A percentile compares a stretch with the other conserved stretches of the same genome.
phyloP scores from a whole-genome alignment of 2,797 vertebrate genomes.

The Xiphorhynchus erythropygius region DNA sequence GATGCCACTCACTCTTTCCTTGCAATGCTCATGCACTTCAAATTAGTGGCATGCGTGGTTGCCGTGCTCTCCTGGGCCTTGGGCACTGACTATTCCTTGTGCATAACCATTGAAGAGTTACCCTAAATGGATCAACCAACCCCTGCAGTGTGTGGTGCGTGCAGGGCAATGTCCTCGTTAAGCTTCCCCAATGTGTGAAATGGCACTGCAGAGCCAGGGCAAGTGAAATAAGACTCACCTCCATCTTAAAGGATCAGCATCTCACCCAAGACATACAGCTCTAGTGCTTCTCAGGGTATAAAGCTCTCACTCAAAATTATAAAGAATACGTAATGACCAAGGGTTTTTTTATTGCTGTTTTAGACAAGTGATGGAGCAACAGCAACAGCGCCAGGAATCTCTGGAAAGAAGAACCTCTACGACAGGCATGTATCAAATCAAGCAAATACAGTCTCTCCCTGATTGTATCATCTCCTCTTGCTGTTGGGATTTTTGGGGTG shows the following conservation, averaged over 20 bases:
- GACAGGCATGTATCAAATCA: conserved; percentile 79
- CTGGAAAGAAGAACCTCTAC: conserved; percentile 93
- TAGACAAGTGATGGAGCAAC: conserved; percentile 95
- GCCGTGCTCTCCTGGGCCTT: neutral
- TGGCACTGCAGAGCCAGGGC: neutral
- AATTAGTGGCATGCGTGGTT: neutral
- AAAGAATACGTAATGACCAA: neutral
- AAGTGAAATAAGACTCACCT: neutral
- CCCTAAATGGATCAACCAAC: neutral
- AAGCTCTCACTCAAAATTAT: neutral
- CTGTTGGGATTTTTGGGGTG: neutral
- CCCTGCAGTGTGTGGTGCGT: neutral
- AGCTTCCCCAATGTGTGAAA: rapidly evolving
- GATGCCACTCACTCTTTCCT: neutral
- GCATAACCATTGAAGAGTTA: neutral
- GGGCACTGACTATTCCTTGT: neutral
- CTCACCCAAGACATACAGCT: neutral
- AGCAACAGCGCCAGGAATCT: conserved; percentile 93
- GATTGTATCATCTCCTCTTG: neutral
- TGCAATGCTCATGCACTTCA: neutral
- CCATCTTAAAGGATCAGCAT: rapidly evolving
- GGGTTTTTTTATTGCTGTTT: conserved; percentile 40
- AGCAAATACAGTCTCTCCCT: neutral
- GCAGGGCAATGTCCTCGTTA: neutral
- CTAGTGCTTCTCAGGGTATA: neutral